Percentiles rank a stretch among this genome's conserved stretches.
phyloP scores from a whole-genome alignment of 2,888 invertebrate species.

The Lithophane ornitopus region DNA sequence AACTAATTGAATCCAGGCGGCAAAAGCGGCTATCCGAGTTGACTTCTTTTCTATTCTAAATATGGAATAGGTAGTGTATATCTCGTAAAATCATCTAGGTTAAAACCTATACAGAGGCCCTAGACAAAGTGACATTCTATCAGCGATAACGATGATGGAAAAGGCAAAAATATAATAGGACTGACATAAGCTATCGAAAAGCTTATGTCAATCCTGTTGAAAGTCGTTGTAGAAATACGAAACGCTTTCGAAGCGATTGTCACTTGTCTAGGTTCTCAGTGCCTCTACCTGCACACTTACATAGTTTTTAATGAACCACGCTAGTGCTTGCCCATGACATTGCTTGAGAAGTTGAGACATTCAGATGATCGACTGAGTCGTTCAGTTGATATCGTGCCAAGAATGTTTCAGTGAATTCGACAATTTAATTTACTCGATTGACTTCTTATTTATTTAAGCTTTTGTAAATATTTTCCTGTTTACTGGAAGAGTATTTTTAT shows the following conservation, averaged over 20 bases:
- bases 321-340: slow-evolving; percentile 21
- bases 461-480: slow-evolving; percentile 13
- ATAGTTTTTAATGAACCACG: not conserved
- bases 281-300: no score
- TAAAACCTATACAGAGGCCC: no score
- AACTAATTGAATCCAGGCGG: not conserved
- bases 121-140: no score
- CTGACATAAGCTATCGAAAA: no score
- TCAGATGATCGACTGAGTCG: slow-evolving; percentile 8
- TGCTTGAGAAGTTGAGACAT: not conserved
- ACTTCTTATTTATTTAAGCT: slow-evolving; percentile 27
- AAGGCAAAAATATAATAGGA: no score
- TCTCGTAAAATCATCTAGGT: not conserved
- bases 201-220: no score
- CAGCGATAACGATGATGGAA: no score
- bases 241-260: no score
- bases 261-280: no score
- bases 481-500: not conserved
- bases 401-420: slow-evolving; percentile 1
- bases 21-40: not conserved
- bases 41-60: not conserved
- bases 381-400: slow-evolving; percentile 47
- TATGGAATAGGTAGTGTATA: not conserved
- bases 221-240: no score
- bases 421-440: not conserved